Base-by-base conservation (phyloP, 2,888 invertebrate species). In the Tuta absoluta region DNA sequence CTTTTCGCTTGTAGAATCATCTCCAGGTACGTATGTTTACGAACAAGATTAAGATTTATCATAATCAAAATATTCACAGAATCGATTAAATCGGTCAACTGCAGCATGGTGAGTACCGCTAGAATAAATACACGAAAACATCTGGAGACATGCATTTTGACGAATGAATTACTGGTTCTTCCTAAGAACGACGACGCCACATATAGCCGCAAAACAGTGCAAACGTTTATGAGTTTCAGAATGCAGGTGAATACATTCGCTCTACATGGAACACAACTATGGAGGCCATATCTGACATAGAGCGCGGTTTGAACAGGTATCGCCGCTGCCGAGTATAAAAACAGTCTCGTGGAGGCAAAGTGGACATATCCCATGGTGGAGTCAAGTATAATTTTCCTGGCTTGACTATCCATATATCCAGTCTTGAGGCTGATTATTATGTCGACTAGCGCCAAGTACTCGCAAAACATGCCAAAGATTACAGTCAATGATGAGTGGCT, bases 261-360 rank as follows among this genome's bases (percentile, higher is more conserved):
- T 62, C 74, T 79, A 64, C 76, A 76, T 1, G 70, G 19, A 0
- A 63, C 8, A 21, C 76, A 76, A 8, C 58, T n/a, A 10, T 72
- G 24, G 4, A 48, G 21, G 0, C 80, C 77, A 24, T 74, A 74
- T 53, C 75, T 71, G 0, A 79, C 8, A 23, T 77, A 69, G 68
- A 79, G 67, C 4, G 80, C 60, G 7, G 68, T 66, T 23, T 77
- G 72, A 0, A 75, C 33, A 0, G 81, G 81, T n/a, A 79, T 71
- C 0, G 78, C 73, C 0, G 75, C 7, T 7, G 49, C 19, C 7
- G 19, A 2, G 23, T 21, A 19, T 23, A 49, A 21, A 49, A 21
- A 49, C 2, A 49, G 49, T 21, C 11, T 49, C 0, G 49, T 49
- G 21, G 49, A 49, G 49, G 21, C 49, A 49, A 49, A 49, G 49